Percentiles rank a stretch among this genome's conserved stretches.
These are phyloP conservation scores for Corythucha ciliata DNA, from an alignment of 2,888 invertebrate genomes.

Conservation along the genomic window DNA sequence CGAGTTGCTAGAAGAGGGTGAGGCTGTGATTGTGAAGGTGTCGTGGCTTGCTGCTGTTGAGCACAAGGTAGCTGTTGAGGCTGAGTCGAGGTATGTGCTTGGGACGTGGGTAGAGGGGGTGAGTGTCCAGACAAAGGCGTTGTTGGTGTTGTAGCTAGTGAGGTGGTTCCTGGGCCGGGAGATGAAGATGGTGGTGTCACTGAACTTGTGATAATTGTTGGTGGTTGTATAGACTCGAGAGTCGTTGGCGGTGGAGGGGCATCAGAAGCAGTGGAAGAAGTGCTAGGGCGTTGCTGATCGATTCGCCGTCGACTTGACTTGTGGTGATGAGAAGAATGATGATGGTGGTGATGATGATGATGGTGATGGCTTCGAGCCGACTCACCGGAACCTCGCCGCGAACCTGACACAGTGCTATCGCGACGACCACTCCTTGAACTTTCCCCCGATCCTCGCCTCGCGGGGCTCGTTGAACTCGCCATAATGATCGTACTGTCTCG, in stretches of 20 bases:
- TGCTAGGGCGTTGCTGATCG: constrained; percentile 59
- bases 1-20: constrained; percentile 47
- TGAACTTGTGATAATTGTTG: constrained; percentile 42
- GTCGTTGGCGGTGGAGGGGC: constrained; percentile 50
- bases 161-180: constrained; percentile 28
- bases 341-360: constrained; percentile 46
- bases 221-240: constrained; percentile 41
- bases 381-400: constrained; percentile 46
- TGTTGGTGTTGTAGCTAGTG: constrained; percentile 32
- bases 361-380: constrained; percentile 45
- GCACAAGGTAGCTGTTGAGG: not conserved
- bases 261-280: constrained; percentile 64
- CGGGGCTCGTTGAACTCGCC: constrained; percentile 38
- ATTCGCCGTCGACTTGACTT: constrained; percentile 46
- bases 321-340: constrained; percentile 49
- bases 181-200: constrained; percentile 40
- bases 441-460: constrained; percentile 53
- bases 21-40: constrained; percentile 27
- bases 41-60: constrained; percentile 23
- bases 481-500: constrained; percentile 44
- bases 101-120: constrained; percentile 38
- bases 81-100: constrained; percentile 14
- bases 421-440: constrained; percentile 48
- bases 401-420: constrained; percentile 30
- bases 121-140: constrained; percentile 41